Base-by-base conservation (phyloP, 2,113 vertebrate species). In the Gorsachius goisagi region DNA sequence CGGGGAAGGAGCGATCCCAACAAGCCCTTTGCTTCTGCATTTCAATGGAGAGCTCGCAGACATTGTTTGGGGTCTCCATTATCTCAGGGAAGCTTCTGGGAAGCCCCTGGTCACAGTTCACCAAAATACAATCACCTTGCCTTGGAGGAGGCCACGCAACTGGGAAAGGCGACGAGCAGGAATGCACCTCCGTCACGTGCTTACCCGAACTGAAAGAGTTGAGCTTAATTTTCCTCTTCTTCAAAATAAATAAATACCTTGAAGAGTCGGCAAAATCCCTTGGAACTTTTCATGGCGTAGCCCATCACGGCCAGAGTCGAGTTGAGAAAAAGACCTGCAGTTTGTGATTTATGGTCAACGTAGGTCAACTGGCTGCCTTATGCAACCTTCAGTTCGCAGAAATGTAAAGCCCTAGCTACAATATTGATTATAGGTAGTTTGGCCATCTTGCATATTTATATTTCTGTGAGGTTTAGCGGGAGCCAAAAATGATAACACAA, bases 291-390 rank as follows among this genome's bases (percentile, higher is more conserved):
- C n/a, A n/a, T n/a, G n/a, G n/a, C n/a, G n/a, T n/a, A n/a, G n/a
- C n/a, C n/a, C n/a, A 9, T 62, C 1, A 0, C 4, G 24, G 37
- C 78, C 73, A 81, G 49, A 30, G 39, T 3, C 0, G 2, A 84
- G 23, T 62, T 88, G n/a, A 58, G 39, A 60, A 69, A 35, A 69
- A 35, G n/a, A 23, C 44, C 81, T 72, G 24, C 24, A 24, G 33
- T 28, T 81, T 41, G 39, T 41, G 10, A 41, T 41, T 50, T 45
- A 13, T 27, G 16, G 72, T 37, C 76, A 35, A 1, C 1, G 2
- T 6, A 23, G 49, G 21, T 67, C 39, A 80, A 2, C 49, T 75
- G 37, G 7, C 28, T 15, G 9, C 37, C 47, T 76, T 33, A 7
- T 0, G 1, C 68, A 56, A 44, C 62, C 80, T 7, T 1, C 35